A percentile compares a stretch with the other conserved stretches of the same genome.
Evolutionary conservation across 2,888 invertebrate genomes (phyloP).

Genomic region (Homarus gammarus): DNA sequence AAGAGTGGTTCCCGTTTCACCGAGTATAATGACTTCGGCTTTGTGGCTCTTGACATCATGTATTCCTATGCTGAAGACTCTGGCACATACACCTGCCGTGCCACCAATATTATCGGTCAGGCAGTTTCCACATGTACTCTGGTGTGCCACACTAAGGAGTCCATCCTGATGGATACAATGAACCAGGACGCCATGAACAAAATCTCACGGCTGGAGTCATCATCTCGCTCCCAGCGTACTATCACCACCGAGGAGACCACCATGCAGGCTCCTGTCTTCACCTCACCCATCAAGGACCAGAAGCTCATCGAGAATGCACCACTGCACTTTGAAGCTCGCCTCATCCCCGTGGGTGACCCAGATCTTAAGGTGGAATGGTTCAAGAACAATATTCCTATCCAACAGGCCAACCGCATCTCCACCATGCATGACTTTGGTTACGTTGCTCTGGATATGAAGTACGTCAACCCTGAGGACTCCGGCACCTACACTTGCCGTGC

Average conservation of each 20-base stretch:
- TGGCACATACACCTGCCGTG: slow-evolving; percentile 96
- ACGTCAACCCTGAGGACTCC: slow-evolving; percentile 96
- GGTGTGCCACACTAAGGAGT: slow-evolving; percentile 89
- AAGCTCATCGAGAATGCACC: slow-evolving; percentile 93
- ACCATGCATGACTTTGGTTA: slow-evolving; percentile 99
- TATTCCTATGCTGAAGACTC: slow-evolving; percentile 97
- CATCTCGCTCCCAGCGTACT: slow-evolving; percentile 81
- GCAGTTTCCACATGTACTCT: slow-evolving; percentile 95
- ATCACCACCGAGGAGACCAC: slow-evolving; percentile 86
- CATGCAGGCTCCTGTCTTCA: slow-evolving; percentile 94
- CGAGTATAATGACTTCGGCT: slow-evolving; percentile 98
- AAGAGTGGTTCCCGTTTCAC: slow-evolving; percentile 90
- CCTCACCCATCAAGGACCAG: slow-evolving; percentile 92
- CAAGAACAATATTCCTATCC: slow-evolving; percentile 92
- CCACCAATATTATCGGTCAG: slow-evolving; percentile 94
- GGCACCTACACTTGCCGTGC: slow-evolving; percentile 98
- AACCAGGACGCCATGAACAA: slow-evolving; percentile 93
- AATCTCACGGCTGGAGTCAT: slow-evolving; percentile 87
- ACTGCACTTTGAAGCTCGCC: slow-evolving; percentile 94
- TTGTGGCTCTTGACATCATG: slow-evolving; percentile 97
- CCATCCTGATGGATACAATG: slow-evolving; percentile 90
- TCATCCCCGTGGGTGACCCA: slow-evolving; percentile 96
- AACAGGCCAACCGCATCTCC: slow-evolving; percentile 84
- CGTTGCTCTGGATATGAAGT: slow-evolving; percentile 96
- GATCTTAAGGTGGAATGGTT: slow-evolving; percentile 96